Base-by-base conservation (phyloP, 2,797 vertebrate species). In the Poliocrania exsul region DNA sequence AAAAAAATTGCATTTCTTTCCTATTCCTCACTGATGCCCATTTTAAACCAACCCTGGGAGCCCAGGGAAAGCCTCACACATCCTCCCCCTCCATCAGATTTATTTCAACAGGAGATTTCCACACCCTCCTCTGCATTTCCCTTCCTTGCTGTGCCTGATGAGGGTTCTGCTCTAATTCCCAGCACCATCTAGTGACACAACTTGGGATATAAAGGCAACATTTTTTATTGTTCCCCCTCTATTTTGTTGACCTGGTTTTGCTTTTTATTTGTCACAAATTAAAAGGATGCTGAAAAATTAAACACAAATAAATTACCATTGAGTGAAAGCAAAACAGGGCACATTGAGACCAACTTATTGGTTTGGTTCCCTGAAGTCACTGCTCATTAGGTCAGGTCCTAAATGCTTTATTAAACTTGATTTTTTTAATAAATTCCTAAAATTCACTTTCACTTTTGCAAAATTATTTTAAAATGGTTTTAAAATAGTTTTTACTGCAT, bases 121-220 rank as follows among this genome's bases (percentile, higher is more conserved):
- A 7, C 24, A 8, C 21, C 14, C 4, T 44, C 4, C 23, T 2
- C 12, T 4, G 2, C 5, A 2, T 10, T 16, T 16, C 28, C 16
- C 18, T 53, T 38, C 26, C 8, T 57, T 19, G 16, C 25, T 56
- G 25, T 1, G 9, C 1, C 50, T 3, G 4, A 4, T 7, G 35
- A 3, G 23, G 25, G 31, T 7, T 29, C 46, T 18, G 50, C 5
- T 60, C 79, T 81, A 54, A 40, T 37, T 80, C 72, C 69, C 87
- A 95, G 50, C 91, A 71, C 94, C 96, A 96, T 82, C 97, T 95
- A 74, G 72, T 66, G 96, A 79, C 61, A 40, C 7, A 24, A 11
- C 20, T 19, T 1, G 65, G 79, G 31, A 77, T 40, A 29, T 0
- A 38, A 60, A 49, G 2, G 2, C 65, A 42, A 9, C 20, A 11